Evolutionary conservation across 2,888 invertebrate genomes (phyloP), one percentile per base, ranked within the genome.

Genomic region (Drosophila acutilabella): DNA sequence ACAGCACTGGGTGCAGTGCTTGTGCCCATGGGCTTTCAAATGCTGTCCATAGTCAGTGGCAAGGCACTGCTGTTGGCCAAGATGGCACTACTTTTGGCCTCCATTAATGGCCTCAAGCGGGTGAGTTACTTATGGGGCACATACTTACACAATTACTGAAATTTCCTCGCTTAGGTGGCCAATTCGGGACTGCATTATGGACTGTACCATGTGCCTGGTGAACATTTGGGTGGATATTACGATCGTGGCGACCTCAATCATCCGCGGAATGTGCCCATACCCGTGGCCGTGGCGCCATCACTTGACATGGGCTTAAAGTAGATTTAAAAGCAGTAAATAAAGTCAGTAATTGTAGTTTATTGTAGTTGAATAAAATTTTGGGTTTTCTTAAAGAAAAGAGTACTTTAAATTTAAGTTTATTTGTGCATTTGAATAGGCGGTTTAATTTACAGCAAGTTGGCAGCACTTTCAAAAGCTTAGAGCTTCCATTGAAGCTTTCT

Each of bases 1-100:
- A 94, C 96, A 30, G 95, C 96, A 14, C 94, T 97, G 88, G 95
- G 96, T 0, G 95, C 96, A 90, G 95, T 97, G 4, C 90, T 97
- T 0, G 93, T 97, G 13, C 97, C 97, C 0, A 95, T 97, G 94
- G 97, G 96, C 13, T 97, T 97, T 90, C 96, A 97, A 91, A 95
- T 97, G 91, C 93, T 97, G 1, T 96, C 97, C 0, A 95, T 97
- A 0, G 93, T 97, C 1, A 96, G 96, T 5, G 97, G 96, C 33
- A 97, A 97, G 90, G 96, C 97, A 0, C 91, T 97, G 4, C 92
- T 97, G 0, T 92, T 97, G 18, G 96, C 97, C 2, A 97, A 97
- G 93, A 95, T 97, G 94, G 96, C 97, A 0, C 92, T 97, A 5
- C 93, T 97, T 51, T 92, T 97, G 11, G 96, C 96, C 2, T 96